Percentiles rank a stretch among this genome's conserved stretches.
phyloP scores from a whole-genome alignment of 1,140 invertebrate species.

The Ganaspis sp. region DNA sequence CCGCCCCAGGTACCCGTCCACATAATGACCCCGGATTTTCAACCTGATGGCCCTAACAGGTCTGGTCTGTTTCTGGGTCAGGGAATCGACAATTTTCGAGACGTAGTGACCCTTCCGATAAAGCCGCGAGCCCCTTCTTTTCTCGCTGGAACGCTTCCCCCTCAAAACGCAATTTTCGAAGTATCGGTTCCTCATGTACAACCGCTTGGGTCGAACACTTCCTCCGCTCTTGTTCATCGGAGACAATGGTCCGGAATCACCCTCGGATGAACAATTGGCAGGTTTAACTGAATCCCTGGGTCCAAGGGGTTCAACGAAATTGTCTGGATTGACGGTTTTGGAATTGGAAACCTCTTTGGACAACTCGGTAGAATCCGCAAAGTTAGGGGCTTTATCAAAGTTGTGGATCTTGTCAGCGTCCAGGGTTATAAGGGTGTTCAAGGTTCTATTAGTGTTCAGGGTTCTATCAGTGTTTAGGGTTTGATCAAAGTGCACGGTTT shows the following conservation, averaged over 20 bases:
- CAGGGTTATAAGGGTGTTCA: no score
- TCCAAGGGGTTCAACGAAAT: neutral
- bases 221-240: neutral
- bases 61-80: neutral
- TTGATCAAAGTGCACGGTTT: no score
- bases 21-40: neutral
- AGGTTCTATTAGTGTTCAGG: no score
- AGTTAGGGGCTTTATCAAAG: no score
- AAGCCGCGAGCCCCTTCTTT: neutral
- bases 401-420: no score
- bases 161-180: slow-evolving; percentile 5
- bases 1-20: neutral
- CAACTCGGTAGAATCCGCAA: no score
- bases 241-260: neutral
- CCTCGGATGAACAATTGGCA: neutral
- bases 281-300: neutral
- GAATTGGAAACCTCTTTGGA: no score
- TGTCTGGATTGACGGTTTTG: neutral
- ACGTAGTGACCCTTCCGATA: neutral
- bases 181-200: slow-evolving; percentile 18
- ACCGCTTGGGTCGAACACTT: neutral
- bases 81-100: neutral
- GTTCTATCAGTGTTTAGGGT: no score
- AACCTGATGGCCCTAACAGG: neutral
- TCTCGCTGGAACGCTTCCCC: neutral